Conservation (phyloP, 1,140 invertebrate species). For the Calephelis nemesis region DNA sequence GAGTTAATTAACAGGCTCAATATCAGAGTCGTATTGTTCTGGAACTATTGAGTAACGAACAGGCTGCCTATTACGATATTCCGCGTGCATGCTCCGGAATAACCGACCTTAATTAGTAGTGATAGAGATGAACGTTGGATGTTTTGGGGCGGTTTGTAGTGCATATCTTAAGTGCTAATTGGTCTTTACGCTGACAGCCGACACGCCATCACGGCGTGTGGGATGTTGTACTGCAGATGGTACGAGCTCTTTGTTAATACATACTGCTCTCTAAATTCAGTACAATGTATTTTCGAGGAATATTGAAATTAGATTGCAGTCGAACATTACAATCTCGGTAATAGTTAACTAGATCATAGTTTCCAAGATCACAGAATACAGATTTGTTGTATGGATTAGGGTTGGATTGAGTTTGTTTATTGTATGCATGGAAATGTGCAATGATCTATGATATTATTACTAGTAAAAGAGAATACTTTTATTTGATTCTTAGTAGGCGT, state of each 20-base stretch:
- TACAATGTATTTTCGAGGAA: neutral
- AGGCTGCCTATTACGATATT: conserved; percentile 26
- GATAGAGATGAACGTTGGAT: conserved; percentile 18
- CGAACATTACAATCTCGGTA: neutral
- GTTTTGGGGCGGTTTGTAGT: conserved; percentile 18
- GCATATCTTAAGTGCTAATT: conserved; percentile 32
- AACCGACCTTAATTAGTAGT: neutral
- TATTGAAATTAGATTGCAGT: neutral
- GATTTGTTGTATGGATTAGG: no score
- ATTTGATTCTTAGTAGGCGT: no score
- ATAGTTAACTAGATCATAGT: neutral
- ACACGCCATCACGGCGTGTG: conserved; percentile 23
- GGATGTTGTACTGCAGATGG: conserved; percentile 19
- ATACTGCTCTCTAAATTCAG: conserved; percentile 19
- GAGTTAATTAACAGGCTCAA: conserved; percentile 31
- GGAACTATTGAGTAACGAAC: conserved; percentile 30
- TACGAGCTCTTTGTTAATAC: conserved; percentile 14
- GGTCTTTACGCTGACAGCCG: conserved; percentile 35
- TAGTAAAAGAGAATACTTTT: no score
- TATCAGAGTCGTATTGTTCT: conserved; percentile 29
- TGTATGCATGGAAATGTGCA: no score
- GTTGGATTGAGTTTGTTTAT: no score
- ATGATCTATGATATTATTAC: no score
- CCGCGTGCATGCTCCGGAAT: neutral
- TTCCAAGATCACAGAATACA: no score